These are phyloP conservation scores for Chloropsis cyanopogon DNA, from an alignment of 2,113 vertebrate genomes.

Conservation along the genomic window DNA sequence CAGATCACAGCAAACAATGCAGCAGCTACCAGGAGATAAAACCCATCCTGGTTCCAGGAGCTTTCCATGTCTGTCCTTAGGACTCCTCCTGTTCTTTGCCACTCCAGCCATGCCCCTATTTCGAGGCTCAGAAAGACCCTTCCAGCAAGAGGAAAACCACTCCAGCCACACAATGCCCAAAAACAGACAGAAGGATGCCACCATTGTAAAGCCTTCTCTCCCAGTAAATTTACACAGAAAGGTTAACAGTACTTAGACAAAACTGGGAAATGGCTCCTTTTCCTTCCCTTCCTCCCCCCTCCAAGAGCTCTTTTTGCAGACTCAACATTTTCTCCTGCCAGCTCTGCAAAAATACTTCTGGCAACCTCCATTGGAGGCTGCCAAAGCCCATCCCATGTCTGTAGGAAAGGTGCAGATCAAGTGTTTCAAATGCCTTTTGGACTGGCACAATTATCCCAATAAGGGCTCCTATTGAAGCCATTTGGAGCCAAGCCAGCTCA, in stretches of 20 bases:
- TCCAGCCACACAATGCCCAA: not conserved
- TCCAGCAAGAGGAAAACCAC: not conserved
- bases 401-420: not conserved
- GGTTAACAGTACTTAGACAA: not conserved
- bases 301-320: not conserved
- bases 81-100: not conserved
- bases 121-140: not conserved
- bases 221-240: not conserved
- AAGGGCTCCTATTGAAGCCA: not conserved
- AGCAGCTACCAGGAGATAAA: not conserved
- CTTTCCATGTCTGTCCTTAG: not conserved
- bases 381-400: not conserved
- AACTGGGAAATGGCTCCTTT: not conserved
- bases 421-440: not conserved
- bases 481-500: not conserved
- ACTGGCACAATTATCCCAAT: accelerated
- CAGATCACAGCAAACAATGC: not conserved
- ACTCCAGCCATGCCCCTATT: not conserved
- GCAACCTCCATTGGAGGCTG: not conserved
- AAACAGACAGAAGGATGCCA: not conserved
- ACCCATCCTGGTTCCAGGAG: not conserved
- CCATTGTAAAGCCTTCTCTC: not conserved
- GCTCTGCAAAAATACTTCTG: not conserved
- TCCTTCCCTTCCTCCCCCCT: not conserved
- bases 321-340: not conserved